Percentiles rank a stretch among this genome's conserved stretches.
Evolutionary conservation across 1,140 invertebrate species (phyloP).

Genomic region (Steinernema feltiae): DNA sequence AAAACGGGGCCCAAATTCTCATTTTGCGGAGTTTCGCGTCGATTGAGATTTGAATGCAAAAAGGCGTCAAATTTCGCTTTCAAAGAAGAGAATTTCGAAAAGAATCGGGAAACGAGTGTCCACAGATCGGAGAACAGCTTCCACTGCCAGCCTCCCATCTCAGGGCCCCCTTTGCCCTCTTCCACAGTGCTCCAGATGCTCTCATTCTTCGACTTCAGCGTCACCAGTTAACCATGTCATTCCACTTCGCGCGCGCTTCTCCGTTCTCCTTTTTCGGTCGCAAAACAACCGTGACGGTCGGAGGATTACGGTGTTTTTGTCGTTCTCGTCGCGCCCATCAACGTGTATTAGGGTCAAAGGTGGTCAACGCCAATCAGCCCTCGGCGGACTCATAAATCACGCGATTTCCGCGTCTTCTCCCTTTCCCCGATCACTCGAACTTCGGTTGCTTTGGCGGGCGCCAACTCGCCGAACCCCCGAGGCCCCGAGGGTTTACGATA

Average conservation of each 20-base stretch:
- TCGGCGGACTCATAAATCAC: background rate
- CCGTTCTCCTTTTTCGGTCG: background rate
- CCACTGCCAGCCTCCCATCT: no score
- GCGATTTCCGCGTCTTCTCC: background rate
- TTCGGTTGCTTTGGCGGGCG: background rate
- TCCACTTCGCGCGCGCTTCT: background rate
- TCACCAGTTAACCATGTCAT: background rate
- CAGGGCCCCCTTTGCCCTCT: no score
- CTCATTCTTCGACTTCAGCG: background rate
- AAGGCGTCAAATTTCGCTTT: no score
- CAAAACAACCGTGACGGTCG: slow-evolving; percentile 4
- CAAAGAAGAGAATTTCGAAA: no score
- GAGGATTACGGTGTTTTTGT: background rate
- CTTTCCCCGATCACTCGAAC: background rate
- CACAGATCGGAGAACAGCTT: no score
- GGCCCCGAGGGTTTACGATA: background rate
- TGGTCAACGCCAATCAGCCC: background rate
- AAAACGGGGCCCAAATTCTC: no score
- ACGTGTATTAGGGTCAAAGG: background rate
- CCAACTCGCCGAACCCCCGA: background rate
- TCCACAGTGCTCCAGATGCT: no score
- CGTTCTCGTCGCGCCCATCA: background rate
- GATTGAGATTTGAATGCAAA: no score
- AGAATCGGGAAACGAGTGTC: no score
- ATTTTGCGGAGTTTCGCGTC: no score